Evolutionary conservation across 2,113 vertebrate genomes (phyloP).

Genomic region (Rhea pennata): DNA sequence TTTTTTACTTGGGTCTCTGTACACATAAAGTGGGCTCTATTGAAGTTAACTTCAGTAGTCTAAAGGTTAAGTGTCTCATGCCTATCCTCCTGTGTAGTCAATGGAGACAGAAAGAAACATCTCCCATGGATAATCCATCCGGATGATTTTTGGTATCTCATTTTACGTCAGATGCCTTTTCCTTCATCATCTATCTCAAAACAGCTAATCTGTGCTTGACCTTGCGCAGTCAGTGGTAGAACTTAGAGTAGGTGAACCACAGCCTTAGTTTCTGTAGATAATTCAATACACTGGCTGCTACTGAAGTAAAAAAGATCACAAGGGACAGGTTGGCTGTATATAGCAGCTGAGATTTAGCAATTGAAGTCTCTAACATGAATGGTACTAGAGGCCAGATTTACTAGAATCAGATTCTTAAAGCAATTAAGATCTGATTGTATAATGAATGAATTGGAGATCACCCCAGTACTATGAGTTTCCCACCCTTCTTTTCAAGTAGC

Average conservation of each 20-base stretch:
- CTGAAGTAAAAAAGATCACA: not conserved
- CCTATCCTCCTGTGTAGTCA: not conserved
- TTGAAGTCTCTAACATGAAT: not conserved
- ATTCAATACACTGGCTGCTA: not conserved
- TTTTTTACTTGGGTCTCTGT: not conserved
- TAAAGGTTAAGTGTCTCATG: not conserved
- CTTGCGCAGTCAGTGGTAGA: not conserved
- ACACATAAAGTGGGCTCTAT: not conserved
- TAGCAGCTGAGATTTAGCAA: not conserved
- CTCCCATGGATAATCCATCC: not conserved
- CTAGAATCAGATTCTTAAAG: conserved; percentile 29
- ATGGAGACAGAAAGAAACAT: not conserved
- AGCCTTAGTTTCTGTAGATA: not conserved
- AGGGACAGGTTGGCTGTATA: not conserved
- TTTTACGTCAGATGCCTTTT: not conserved
- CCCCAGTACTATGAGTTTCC: conserved; percentile 52
- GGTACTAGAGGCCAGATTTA: conserved; percentile 19
- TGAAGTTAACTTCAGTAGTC: not conserved
- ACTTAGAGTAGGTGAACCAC: not conserved
- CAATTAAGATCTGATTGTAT: conserved; percentile 64
- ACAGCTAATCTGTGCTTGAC: not conserved
- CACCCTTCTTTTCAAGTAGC: conserved; percentile 33
- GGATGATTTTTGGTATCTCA: not conserved
- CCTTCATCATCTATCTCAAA: not conserved
- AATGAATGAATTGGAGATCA: conserved; percentile 47